Evolutionary conservation across 1,140 invertebrate genomes (phyloP).

Genomic region (Battus philenor): DNA sequence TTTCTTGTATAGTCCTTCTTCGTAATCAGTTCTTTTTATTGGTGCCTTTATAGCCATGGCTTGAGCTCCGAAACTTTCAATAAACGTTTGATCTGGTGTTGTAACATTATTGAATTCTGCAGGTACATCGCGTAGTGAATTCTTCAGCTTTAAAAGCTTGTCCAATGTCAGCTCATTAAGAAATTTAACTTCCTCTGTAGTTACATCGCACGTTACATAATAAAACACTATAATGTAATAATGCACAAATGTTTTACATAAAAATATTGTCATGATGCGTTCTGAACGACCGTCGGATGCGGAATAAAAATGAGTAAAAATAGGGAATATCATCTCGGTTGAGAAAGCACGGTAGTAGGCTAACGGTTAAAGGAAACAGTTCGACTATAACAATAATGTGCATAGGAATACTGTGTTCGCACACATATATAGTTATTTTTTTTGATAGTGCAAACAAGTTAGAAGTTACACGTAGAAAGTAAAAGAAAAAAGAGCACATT

Average conservation of each 20-base stretch:
- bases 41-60: slow-evolving; percentile 59
- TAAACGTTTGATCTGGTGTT: slow-evolving; percentile 25
- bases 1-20: slow-evolving; percentile 63
- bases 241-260: slow-evolving; percentile 19
- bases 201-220: slow-evolving; percentile 22
- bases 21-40: slow-evolving; percentile 59
- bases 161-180: slow-evolving; percentile 63
- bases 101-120: slow-evolving; percentile 42
- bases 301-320: slow-evolving; percentile 8
- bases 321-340: slow-evolving; percentile 50
- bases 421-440: too few species aligned
- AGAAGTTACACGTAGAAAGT: too few species aligned
- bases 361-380: slow-evolving; percentile 31
- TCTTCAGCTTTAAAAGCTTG: slow-evolving; percentile 62
- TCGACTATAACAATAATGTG: slow-evolving; percentile 18
- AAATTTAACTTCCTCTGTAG: slow-evolving; percentile 45
- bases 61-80: slow-evolving; percentile 55
- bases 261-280: slow-evolving; percentile 2
- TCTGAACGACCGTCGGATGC: slow-evolving; percentile 17
- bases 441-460: too few species aligned
- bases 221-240: slow-evolving; percentile 23
- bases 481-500: too few species aligned
- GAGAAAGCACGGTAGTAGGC: slow-evolving; percentile 41
- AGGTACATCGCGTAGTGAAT: slow-evolving; percentile 46
- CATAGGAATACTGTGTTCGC: too few species aligned